These are phyloP conservation scores for Sterrhoptilus dennistouni DNA, from an alignment of 2,113 vertebrate species.

Conservation along the genomic window DNA sequence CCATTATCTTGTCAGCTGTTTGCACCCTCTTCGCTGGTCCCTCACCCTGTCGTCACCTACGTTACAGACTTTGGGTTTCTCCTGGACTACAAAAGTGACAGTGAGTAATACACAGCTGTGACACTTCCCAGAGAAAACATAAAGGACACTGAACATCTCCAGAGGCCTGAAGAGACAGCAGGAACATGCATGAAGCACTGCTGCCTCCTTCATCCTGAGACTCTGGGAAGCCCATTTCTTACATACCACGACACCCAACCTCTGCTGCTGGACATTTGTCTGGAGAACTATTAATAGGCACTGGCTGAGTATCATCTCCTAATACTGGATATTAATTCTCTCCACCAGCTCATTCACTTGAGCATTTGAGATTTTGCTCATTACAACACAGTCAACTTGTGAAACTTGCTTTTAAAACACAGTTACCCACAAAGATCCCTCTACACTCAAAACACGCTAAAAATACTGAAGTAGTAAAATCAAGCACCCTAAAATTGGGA, in stretches of 20 bases:
- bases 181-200: background rate
- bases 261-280: background rate
- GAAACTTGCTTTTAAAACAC: background rate
- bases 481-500: background rate
- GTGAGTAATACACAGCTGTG: rapidly evolving
- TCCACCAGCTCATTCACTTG: background rate
- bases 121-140: rapidly evolving
- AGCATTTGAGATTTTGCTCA: background rate
- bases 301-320: background rate
- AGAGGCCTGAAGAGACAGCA: rapidly evolving
- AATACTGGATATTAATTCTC: background rate
- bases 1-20: rapidly evolving
- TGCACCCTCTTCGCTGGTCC: rapidly evolving
- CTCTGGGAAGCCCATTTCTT: background rate
- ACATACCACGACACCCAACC: rapidly evolving
- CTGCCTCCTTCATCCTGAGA: background rate
- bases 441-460: rapidly evolving
- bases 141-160: background rate
- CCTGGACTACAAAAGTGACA: rapidly evolving
- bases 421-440: background rate
- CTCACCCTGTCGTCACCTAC: rapidly evolving
- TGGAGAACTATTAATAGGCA: background rate
- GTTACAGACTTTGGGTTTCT: rapidly evolving
- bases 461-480: background rate
- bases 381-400: rapidly evolving